These are phyloP conservation scores for western clawed frog (Xenopus tropicalis) DNA, from an alignment of 2,113 vertebrate genomes.

Conservation along the genomic window UCB_Xtro_10.0 CM004451.2:83956501-83957000, in stretches of 20 bases:
- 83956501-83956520: too few relatives aligned
- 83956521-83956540: too few relatives aligned
- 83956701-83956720: slow-evolving; percentile 71
- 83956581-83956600: too few relatives aligned
- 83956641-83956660: too few relatives aligned
- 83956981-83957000: too few relatives aligned
- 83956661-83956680: slow-evolving; percentile 51
- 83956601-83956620: too few relatives aligned
- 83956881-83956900: slow-evolving; percentile 83
- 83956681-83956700: slow-evolving; percentile 80
- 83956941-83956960: too few relatives aligned
- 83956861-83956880: slow-evolving; percentile 74
- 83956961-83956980: too few relatives aligned
- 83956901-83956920: slow-evolving; percentile 61
- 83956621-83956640: too few relatives aligned
- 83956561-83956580: too few relatives aligned
- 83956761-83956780: slow-evolving; percentile 72
- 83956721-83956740: slow-evolving; percentile 83
- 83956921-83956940: background rate
- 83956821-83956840: slow-evolving; percentile 76
- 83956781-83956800: slow-evolving; percentile 64
- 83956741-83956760: slow-evolving; percentile 84
- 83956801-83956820: slow-evolving; percentile 74
- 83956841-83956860: slow-evolving; percentile 75
- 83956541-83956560: too few relatives aligned